Evolutionary conservation across 2,797 vertebrate species (phyloP).

Genomic region (Sebastes jordani): DNA sequence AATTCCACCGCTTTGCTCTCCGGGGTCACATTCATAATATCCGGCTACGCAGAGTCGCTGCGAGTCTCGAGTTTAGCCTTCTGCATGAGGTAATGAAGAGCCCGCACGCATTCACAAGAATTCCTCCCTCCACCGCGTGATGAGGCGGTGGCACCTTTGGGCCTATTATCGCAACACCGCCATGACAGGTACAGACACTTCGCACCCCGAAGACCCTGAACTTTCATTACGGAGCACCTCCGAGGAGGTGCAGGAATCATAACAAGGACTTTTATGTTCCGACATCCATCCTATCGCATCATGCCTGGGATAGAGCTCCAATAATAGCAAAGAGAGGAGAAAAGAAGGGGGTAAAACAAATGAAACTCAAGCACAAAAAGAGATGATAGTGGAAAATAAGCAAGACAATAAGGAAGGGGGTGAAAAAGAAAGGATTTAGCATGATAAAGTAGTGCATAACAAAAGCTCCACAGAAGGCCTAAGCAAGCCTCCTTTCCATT

Average conservation of each 20-base stretch:
- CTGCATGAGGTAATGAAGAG: constrained; percentile 74
- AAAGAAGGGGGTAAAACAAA: constrained; percentile 30
- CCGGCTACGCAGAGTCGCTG: constrained; percentile 52
- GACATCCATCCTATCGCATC: constrained; percentile 49
- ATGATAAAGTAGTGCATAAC: constrained; percentile 72
- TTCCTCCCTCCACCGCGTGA: constrained; percentile 47
- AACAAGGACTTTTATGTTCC: constrained; percentile 73
- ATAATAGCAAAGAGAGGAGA: constrained; percentile 30
- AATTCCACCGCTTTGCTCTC: constrained; percentile 70
- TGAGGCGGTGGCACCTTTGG: constrained; percentile 70
- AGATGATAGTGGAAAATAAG: constrained; percentile 39
- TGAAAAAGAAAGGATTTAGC: constrained; percentile 55
- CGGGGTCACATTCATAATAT: constrained; percentile 72
- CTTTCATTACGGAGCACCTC: constrained; percentile 68
- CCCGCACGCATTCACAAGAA: constrained; percentile 52
- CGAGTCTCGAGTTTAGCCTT: constrained; percentile 68
- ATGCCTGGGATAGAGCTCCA: constrained; percentile 27
- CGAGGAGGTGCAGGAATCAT: constrained; percentile 62
- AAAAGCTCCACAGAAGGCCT: constrained; percentile 69
- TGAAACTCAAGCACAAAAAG: constrained; percentile 27
- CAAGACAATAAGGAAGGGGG: constrained; percentile 31
- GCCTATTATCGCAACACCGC: constrained; percentile 67
- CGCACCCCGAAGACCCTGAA: constrained; percentile 60
- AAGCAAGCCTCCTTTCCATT: constrained; percentile 56
- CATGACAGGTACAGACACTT: constrained; percentile 68